These are phyloP conservation scores for Panonychus citri DNA, from an alignment of 1,140 invertebrate species.

Conservation along the genomic window DNA sequence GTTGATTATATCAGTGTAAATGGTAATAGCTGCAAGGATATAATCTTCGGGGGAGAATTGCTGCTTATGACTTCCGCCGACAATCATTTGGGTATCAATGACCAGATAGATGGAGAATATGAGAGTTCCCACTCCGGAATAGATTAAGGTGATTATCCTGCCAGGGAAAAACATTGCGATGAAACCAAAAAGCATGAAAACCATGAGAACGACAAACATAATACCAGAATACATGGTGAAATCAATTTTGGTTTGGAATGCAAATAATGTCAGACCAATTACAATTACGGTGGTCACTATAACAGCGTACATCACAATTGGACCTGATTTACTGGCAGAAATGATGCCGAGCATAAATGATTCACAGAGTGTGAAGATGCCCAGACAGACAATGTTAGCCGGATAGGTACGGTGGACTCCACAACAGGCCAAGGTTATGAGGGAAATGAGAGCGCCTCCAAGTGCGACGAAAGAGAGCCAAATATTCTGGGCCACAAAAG, in stretches of 20 bases:
- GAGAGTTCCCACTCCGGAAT: slow-evolving; percentile 52
- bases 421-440: slow-evolving; percentile 52
- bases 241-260: slow-evolving; percentile 77
- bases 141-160: slow-evolving; percentile 38
- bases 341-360: slow-evolving; percentile 2
- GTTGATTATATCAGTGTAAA: slow-evolving; percentile 74
- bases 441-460: background rate
- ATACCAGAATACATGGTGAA: slow-evolving; percentile 45
- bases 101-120: slow-evolving; percentile 62
- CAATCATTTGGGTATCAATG: slow-evolving; percentile 84
- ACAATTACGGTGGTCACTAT: slow-evolving; percentile 42
- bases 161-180: slow-evolving; percentile 39
- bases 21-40: slow-evolving; percentile 69
- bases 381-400: slow-evolving; percentile 65
- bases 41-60: slow-evolving; percentile 85
- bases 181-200: slow-evolving; percentile 60
- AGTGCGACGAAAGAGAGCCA: background rate
- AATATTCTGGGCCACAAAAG: background rate
- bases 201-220: slow-evolving; percentile 46
- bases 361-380: slow-evolving; percentile 33
- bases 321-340: slow-evolving; percentile 20
- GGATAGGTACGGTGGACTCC: slow-evolving; percentile 55
- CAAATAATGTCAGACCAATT: slow-evolving; percentile 18
- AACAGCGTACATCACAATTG: slow-evolving; percentile 44
- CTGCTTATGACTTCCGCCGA: slow-evolving; percentile 60